Percentiles rank a stretch among this genome's conserved stretches.
These are phyloP conservation scores for Lophochroa leadbeateri DNA, from an alignment of 2,113 vertebrate species.

Conservation along the genomic window DNA sequence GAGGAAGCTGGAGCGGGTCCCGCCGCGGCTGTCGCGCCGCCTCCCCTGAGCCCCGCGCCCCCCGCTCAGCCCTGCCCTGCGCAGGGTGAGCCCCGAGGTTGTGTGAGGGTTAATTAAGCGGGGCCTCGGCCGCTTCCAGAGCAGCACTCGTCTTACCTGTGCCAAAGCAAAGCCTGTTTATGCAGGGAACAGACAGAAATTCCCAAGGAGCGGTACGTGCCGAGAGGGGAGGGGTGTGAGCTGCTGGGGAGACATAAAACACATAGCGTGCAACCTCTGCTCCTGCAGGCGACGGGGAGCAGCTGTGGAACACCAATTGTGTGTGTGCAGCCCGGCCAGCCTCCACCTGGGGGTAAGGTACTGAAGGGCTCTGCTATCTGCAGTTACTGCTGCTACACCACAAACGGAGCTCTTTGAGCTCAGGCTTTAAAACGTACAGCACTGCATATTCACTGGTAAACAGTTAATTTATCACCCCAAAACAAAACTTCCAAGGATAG, in stretches of 20 bases:
- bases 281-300: not conserved
- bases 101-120: fast-evolving
- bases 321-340: not conserved
- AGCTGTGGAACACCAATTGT: not conserved
- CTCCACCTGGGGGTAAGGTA: fast-evolving
- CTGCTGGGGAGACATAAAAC: not conserved
- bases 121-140: not conserved
- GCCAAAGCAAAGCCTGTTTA: fast-evolving
- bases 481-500: not conserved
- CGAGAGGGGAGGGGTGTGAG: not conserved
- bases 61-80: too few species aligned
- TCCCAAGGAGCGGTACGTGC: not conserved
- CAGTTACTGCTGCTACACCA: fast-evolving
- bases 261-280: not conserved
- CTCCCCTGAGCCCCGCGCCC: not conserved
- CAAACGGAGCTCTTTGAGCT: too few species aligned
- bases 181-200: not conserved
- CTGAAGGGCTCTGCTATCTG: not conserved
- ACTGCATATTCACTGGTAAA: fast-evolving
- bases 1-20: not conserved
- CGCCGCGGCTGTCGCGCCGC: too few species aligned
- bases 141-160: not conserved
- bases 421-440: not conserved
- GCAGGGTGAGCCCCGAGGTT: fast-evolving
- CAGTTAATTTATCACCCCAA: not conserved